These are phyloP conservation scores for Homarus gammarus DNA, from an alignment of 2,888 invertebrate genomes.

Conservation along the genomic window DNA sequence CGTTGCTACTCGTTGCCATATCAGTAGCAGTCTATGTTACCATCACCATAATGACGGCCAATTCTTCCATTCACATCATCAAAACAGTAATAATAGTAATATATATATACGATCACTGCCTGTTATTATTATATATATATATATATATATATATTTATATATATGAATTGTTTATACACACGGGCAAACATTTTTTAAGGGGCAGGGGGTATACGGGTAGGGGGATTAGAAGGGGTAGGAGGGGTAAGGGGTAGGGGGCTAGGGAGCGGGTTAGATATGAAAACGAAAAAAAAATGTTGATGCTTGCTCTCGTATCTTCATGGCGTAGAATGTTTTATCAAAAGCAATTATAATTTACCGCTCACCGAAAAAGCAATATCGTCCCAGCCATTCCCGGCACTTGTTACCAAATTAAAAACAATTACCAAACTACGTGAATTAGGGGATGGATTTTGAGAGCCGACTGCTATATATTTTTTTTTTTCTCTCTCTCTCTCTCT, in stretches of 20 bases:
- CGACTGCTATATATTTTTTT: not conserved
- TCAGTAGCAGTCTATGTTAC: no score
- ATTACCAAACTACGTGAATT: not conserved
- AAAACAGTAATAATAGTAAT: no score
- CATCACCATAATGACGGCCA: no score
- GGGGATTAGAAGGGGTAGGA: no score
- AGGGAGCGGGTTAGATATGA: no score
- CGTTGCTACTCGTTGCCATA: no score
- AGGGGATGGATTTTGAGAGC: conserved; percentile 5
- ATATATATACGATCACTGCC: not conserved
- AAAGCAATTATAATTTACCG: not conserved
- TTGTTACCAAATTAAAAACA: conserved; percentile 47
- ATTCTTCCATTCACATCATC: no score
- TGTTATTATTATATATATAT: conserved; percentile 12
- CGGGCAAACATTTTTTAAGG: not conserved
- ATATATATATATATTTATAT: conserved; percentile 22
- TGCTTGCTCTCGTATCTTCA: not conserved
- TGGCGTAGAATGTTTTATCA: not conserved
- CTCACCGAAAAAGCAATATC: conserved; percentile 4
- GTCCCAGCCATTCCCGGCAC: conserved; percentile 47
- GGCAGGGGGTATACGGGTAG: no score
- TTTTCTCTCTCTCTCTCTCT: not conserved
- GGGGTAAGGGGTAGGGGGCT: no score
- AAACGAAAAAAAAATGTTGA: not conserved
- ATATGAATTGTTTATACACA: conserved; percentile 6